A percentile compares a stretch with the other conserved stretches of the same genome.
Evolutionary conservation across 2,888 invertebrate species (phyloP).

Genomic region (Ferrisia virgata): DNA sequence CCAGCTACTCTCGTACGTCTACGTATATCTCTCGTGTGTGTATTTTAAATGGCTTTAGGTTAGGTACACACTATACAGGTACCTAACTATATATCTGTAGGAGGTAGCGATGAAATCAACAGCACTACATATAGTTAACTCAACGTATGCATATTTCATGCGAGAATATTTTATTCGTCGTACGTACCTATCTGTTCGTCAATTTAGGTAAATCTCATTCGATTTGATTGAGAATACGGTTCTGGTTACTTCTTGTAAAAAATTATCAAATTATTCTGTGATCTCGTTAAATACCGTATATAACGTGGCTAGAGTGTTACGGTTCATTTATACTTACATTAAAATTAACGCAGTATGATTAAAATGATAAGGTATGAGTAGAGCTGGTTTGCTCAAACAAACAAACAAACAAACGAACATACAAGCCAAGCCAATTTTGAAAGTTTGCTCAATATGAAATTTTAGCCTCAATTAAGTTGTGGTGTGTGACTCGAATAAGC

Average conservation of each 20-base stretch:
- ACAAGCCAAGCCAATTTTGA: not conserved
- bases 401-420: too few relatives aligned
- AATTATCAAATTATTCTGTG: constrained; percentile 28
- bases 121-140: too few relatives aligned
- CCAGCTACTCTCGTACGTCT: too few relatives aligned
- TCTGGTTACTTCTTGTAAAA: not conserved
- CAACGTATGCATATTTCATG: too few relatives aligned
- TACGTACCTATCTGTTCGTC: not conserved
- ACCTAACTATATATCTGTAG: too few relatives aligned
- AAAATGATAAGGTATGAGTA: not conserved
- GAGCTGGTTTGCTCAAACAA: too few relatives aligned
- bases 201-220: not conserved
- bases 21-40: too few relatives aligned
- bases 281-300: not conserved
- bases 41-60: too few relatives aligned
- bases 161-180: not conserved
- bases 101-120: not conserved
- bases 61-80: too few relatives aligned
- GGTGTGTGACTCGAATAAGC: not conserved
- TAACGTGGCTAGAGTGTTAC: not conserved
- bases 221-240: not conserved
- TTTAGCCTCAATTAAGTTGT: not conserved
- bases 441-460: not conserved
- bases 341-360: not conserved
- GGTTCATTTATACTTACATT: not conserved